Evolutionary conservation across 53 echinoderm and acorn worm genomes (phyloP), one percentile per base, ranked within the genome.

Genomic region (Crossaster papposus): DNA sequence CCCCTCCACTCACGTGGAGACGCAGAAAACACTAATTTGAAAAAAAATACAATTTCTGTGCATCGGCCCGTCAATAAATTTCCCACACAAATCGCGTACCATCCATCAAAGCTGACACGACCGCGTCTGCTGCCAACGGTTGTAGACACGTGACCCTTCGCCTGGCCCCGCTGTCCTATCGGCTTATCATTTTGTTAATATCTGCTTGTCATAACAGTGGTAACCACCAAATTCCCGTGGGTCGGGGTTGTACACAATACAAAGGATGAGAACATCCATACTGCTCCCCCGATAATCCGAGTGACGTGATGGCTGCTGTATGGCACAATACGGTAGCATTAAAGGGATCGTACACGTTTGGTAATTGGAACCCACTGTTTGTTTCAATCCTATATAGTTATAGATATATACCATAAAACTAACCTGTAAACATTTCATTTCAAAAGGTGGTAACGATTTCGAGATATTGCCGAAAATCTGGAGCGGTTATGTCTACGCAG

Each of bases 171-270:
- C n/a, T 51, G 51, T 78, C 50, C 50, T 44, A 78, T 51, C 51
- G 26, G 4, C 78, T 29, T 51, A 78, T 78, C 78, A 51, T 78
- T 44, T 70, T n/a, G n/a, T 78, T 78, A 78, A 78, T 78, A 78
- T 50, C 78, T 22, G 23, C 78, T 78, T 78, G 78, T 78, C 78
- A 78, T 78, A 78, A 78, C 78, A 78, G 32, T 78, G 78, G 50
- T 29, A 78, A 78, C 51, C 78, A 51, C n/a, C 51, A 78, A 78
- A 15, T 24, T 23, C 78, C 50, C 34, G n/a, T n/a, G n/a, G n/a
- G n/a, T n/a, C n/a, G 12, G n/a, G 78, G 51, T 51, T 78, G 9
- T 44, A 44, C 78, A 20, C 13, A 7, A 9, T n/a, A 44, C 50
- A 44, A 23, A 9, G 14, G 78, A 51, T 78, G 78, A 78, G 50